Conservation (phyloP, 1,140 invertebrate genomes). For the Aleiodes sp. region DNA sequence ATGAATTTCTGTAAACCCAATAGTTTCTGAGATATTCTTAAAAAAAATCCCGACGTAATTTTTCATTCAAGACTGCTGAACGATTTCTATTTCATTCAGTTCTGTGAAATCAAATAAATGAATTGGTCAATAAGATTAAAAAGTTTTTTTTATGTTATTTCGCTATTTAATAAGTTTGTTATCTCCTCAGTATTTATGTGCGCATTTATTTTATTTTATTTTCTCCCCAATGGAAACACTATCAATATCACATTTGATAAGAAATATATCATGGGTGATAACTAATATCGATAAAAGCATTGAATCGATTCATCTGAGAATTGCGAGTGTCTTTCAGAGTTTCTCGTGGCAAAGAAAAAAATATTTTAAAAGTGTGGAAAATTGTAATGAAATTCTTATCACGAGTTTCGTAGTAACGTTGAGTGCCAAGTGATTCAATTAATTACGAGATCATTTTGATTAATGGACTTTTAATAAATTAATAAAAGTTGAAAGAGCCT, state of each 20-base stretch:
- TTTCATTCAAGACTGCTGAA: no score
- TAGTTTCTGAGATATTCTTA: no score
- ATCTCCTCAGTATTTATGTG: not conserved
- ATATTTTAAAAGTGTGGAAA: not conserved
- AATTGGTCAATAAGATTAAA: no score
- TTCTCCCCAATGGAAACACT: not conserved
- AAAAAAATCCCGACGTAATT: no score
- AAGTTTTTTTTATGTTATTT: slow-evolving; percentile 17
- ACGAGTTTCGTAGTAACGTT: not conserved
- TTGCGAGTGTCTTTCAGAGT: not conserved
- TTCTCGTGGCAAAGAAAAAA: no score
- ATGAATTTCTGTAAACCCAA: no score
- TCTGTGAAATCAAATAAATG: no score
- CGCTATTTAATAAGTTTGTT: not conserved
- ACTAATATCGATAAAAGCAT: slow-evolving; percentile 20
- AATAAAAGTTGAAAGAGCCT: no score
- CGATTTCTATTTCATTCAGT: no score
- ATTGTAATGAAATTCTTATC: slow-evolving; percentile 6
- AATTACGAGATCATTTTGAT: not conserved
- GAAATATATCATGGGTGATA: not conserved
- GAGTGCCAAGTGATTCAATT: not conserved
- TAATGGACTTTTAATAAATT: not conserved
- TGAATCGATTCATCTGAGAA: slow-evolving; percentile 15
- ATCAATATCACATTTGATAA: slow-evolving; percentile 1
- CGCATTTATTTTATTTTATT: slow-evolving; percentile 1